phyloP scores from a whole-genome alignment of 2,888 invertebrate genomes.

The Trissonchulus latispiculum region DNA sequence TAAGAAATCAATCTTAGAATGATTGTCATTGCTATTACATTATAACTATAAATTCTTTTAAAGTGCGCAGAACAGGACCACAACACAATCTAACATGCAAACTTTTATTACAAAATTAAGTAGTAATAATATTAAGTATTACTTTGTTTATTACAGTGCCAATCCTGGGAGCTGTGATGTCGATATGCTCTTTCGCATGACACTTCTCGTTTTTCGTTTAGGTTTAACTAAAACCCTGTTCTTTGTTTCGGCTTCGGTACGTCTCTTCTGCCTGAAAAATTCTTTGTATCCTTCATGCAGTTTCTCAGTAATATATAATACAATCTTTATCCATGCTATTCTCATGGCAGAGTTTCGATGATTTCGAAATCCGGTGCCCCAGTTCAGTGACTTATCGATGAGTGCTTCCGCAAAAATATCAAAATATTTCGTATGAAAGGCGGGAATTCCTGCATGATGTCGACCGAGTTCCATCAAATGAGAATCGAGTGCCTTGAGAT shows the following conservation, averaged over 20 bases:
- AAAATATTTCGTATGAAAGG: neutral
- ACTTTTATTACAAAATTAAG: too few relatives aligned
- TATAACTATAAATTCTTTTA: too few relatives aligned
- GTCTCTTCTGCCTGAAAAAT: neutral
- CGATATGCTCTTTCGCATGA: too few relatives aligned
- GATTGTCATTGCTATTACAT: too few relatives aligned
- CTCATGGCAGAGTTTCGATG: neutral
- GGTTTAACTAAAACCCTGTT: too few relatives aligned
- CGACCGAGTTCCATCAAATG: neutral
- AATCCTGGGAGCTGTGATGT: too few relatives aligned
- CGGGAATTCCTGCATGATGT: neutral
- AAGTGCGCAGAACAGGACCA: too few relatives aligned
- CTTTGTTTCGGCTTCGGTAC: neutral
- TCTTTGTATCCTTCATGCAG: neutral
- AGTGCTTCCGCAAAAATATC: slow-evolving; percentile 7
- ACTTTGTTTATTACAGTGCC: too few relatives aligned
- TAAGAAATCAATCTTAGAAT: too few relatives aligned
- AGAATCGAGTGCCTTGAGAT: neutral
- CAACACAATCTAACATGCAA: too few relatives aligned
- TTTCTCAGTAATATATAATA: neutral
- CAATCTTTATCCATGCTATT: slow-evolving; percentile 1
- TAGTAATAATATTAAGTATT: too few relatives aligned
- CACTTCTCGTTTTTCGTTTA: too few relatives aligned
- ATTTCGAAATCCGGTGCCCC: slow-evolving; percentile 4
- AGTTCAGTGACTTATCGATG: slow-evolving; percentile 10